Evolutionary conservation across 2,888 invertebrate genomes (phyloP), one percentile per base, ranked within the genome.

Genomic region (Lasioglossum malachurum): DNA sequence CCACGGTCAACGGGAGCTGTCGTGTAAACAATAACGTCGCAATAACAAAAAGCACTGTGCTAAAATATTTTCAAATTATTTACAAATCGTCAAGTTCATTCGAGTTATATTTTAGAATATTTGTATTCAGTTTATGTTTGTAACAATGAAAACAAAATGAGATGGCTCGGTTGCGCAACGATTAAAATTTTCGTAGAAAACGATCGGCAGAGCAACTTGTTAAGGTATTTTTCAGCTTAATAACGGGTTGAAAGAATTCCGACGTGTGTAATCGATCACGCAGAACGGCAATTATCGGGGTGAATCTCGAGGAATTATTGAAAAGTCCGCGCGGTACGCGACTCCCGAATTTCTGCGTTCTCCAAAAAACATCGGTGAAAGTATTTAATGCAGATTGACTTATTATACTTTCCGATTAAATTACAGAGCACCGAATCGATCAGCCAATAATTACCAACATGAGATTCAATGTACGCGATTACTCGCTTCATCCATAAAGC

Each of bases 101-200:
- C 2, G 7, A 49, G 49, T 49, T 53, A 53, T 53, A 16, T 49
- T 49, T 49, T 49, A 7, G 19, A 5, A 49, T 49, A 57, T 53
- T 23, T 10, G 10, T 53, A 53, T 53, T n/a, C n/a, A n/a, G 10
- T n/a, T 53, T 53, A 1, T 8, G n/a, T 57, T n/a, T 12, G 57
- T 12, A n/a, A n/a, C 0, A 1, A 12, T 57, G 4, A n/a, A 12
- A 57, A 57, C 10, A 4, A 3, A 53, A 49, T 53, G 23, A 53
- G 23, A 53, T 5, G 38, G 31, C 49, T 72, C 44, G 27, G 69
- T 53, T 46, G 75, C n/a, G n/a, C 79, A 77, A 78, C 76, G 78
- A 82, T 75, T 76, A 67, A 75, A 81, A 73, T 80, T 78, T 87
- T 76, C 67, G 31, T 72, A 46, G 82, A 75, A 82, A 82, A 64